A percentile compares a stretch with the other conserved stretches of the same genome.
phyloP scores from a whole-genome alignment of 2,113 vertebrate species.

The Alligator mississippiensis region DNA sequence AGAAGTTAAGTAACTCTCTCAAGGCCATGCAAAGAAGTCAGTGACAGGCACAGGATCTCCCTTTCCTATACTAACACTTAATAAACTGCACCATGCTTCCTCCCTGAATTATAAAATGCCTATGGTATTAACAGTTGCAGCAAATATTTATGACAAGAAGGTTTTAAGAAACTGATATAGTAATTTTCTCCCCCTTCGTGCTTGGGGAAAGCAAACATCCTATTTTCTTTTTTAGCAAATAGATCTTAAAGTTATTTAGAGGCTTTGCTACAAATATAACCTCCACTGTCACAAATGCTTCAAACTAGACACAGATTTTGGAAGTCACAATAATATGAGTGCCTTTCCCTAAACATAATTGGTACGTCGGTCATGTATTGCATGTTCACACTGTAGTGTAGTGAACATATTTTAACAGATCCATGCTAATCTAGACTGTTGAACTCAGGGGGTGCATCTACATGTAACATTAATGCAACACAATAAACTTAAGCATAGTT shows the following conservation, averaged over 20 bases:
- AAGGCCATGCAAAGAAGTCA: not conserved
- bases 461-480: too few species aligned
- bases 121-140: not conserved
- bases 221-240: slow-evolving; percentile 40
- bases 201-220: not conserved
- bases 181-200: not conserved
- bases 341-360: not conserved
- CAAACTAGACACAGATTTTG: not conserved
- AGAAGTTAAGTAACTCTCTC: not conserved
- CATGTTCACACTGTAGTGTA: not conserved
- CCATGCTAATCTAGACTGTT: not conserved
- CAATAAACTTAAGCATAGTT: too few species aligned
- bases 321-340: slow-evolving; percentile 22
- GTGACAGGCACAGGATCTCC: not conserved
- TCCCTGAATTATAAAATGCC: not conserved
- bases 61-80: not conserved
- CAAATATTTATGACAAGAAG: not conserved
- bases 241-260: slow-evolving; percentile 11
- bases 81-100: not conserved
- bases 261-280: not conserved
- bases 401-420: fast-evolving
- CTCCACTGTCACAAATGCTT: slow-evolving; percentile 38
- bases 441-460: too few species aligned
- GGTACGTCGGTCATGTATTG: not conserved
- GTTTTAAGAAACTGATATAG: slow-evolving; percentile 3